Percentiles rank a stretch among this genome's conserved stretches.
phyloP scores from a whole-genome alignment of 1,140 invertebrate genomes.

The Alviniconcha marisindica region DNA sequence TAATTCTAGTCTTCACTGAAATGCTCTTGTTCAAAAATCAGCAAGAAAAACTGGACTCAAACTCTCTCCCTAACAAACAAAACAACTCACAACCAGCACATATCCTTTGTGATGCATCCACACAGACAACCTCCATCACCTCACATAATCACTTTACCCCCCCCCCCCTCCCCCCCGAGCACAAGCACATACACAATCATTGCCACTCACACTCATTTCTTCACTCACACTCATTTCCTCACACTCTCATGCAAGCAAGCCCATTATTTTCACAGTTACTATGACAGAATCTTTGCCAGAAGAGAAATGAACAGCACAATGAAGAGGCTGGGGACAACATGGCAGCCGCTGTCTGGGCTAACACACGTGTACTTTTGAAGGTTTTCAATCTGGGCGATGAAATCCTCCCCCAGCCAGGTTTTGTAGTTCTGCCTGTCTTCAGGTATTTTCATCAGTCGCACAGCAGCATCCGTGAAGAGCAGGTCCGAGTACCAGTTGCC shows the following conservation, averaged over 20 bases:
- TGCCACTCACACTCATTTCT: background rate
- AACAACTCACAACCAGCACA: too few relatives aligned
- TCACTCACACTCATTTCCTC: background rate
- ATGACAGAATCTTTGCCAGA: slow-evolving; percentile 26
- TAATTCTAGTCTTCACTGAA: background rate
- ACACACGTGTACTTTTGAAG: slow-evolving; percentile 69
- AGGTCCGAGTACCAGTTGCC: slow-evolving; percentile 72
- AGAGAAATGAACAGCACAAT: slow-evolving; percentile 14
- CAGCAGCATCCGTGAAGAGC: slow-evolving; percentile 74
- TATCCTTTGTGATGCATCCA: too few relatives aligned
- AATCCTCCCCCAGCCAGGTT: slow-evolving; percentile 64
- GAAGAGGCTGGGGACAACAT: slow-evolving; percentile 37
- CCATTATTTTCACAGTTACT: too few relatives aligned
- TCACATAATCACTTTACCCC: background rate
- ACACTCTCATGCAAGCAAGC: background rate
- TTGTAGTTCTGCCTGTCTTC: slow-evolving; percentile 63
- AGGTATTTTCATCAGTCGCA: slow-evolving; percentile 65
- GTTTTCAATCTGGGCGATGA: slow-evolving; percentile 66
- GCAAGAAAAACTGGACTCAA: too few relatives aligned
- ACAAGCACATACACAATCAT: background rate
- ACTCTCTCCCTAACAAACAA: too few relatives aligned
- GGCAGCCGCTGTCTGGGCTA: slow-evolving; percentile 41
- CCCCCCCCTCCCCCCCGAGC: background rate
- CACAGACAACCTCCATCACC: background rate
- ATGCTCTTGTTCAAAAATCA: too few relatives aligned